A percentile compares a stretch with the other conserved stretches of the same genome.
Evolutionary conservation across 2,113 vertebrate genomes (phyloP).

Genomic region (Pseudopodoces humilis): DNA sequence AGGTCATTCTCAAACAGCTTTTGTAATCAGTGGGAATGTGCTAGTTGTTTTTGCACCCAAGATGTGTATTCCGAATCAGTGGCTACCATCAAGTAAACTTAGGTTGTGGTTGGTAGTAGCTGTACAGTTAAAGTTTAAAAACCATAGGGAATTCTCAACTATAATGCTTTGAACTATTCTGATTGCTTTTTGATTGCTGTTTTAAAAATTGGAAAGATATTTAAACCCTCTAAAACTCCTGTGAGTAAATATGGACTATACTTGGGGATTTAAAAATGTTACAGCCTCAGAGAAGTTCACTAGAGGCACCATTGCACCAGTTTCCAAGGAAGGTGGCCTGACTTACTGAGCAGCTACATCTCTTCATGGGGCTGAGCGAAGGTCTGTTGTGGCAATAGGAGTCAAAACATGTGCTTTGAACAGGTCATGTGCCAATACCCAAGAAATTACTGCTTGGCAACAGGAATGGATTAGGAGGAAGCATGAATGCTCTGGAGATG

Average conservation of each 20-base stretch:
- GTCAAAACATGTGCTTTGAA: neutral
- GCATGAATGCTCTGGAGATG: constrained; percentile 22
- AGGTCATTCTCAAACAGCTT: neutral
- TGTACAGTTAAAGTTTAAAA: neutral
- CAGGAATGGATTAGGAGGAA: constrained; percentile 13
- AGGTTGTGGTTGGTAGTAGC: neutral
- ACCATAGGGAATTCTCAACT: neutral
- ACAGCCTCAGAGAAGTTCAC: neutral
- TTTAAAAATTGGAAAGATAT: neutral
- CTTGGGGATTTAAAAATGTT: neutral
- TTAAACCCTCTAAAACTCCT: neutral
- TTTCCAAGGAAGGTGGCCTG: neutral
- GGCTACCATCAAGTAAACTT: neutral
- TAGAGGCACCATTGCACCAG: neutral
- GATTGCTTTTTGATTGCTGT: neutral
- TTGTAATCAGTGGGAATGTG: neutral
- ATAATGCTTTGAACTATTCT: neutral
- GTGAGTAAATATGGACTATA: neutral
- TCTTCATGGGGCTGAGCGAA: neutral
- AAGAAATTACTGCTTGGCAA: constrained; percentile 17
- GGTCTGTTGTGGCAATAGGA: neutral
- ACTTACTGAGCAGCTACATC: neutral
- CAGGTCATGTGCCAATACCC: neutral
- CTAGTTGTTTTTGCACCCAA: neutral
- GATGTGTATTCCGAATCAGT: neutral